A percentile compares a stretch with the other conserved stretches of the same genome.
These are phyloP conservation scores for Hypsopygia costalis DNA, from an alignment of 2,888 invertebrate species.

Conservation along the genomic window DNA sequence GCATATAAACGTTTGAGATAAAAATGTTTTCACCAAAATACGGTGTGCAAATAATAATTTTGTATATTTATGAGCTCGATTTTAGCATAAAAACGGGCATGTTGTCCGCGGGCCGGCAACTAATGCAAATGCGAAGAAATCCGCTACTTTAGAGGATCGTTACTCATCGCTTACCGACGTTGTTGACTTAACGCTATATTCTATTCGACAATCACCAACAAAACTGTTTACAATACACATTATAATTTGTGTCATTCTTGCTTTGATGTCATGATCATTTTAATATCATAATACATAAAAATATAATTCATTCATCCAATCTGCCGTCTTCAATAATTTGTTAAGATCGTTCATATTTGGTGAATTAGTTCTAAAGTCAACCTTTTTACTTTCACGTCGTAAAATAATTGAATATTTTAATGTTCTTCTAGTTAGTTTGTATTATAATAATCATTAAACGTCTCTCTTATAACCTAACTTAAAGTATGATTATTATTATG, in stretches of 20 bases:
- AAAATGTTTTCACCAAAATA: conserved; percentile 21
- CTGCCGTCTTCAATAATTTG: too few species aligned
- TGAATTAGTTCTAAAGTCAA: too few species aligned
- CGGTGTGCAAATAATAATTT: conserved; percentile 32
- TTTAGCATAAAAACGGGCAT: conserved; percentile 37
- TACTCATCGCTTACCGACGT: conserved; percentile 59
- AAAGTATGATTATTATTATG: too few species aligned
- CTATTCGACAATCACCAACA: conserved; percentile 32
- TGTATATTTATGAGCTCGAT: conserved; percentile 38
- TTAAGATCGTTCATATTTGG: too few species aligned
- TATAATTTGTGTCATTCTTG: too few species aligned
- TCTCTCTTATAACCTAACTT: too few species aligned
- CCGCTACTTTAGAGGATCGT: conserved; percentile 64
- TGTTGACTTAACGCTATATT: conserved; percentile 56
- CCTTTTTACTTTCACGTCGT: too few species aligned
- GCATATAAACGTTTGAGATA: conserved; percentile 18
- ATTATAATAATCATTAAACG: conserved; percentile 2
- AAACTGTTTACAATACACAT: conserved; percentile 6
- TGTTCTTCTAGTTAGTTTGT: too few species aligned
- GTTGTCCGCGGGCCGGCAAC: conserved; percentile 34
- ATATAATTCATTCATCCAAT: too few species aligned
- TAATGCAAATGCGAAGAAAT: conserved; percentile 60
- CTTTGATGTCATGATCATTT: too few species aligned
- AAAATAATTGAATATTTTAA: too few species aligned
- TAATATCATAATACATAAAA: too few species aligned